Percentiles rank a stretch among this genome's conserved stretches.
These are phyloP conservation scores for Amblyteles armatorius DNA, from an alignment of 2,888 invertebrate genomes.

Conservation along the genomic window DNA sequence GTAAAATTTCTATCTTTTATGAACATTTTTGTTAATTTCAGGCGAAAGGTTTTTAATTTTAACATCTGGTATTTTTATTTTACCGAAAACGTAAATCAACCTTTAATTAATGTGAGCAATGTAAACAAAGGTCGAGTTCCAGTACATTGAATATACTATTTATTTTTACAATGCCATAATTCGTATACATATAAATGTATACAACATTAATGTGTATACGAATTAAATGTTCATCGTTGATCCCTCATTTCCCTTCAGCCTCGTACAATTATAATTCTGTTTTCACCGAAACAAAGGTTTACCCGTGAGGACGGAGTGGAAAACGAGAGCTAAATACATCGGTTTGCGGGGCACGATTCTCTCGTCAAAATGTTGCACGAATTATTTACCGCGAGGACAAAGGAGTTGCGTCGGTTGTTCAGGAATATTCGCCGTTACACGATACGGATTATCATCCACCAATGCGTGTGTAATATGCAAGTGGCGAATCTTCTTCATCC, in stretches of 20 bases:
- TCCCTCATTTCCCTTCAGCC: neutral
- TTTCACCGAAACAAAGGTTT: neutral
- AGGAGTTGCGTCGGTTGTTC: neutral
- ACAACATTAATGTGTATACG: too few relatives aligned
- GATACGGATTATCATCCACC: neutral
- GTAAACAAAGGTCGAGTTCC: too few relatives aligned
- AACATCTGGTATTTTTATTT: too few relatives aligned
- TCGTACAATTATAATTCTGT: neutral
- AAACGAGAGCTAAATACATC: constrained; percentile 12
- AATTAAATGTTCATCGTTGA: neutral
- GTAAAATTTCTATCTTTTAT: too few relatives aligned
- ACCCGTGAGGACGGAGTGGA: neutral
- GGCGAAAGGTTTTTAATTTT: too few relatives aligned
- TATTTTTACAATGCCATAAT: too few relatives aligned
- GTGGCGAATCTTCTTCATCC: constrained; percentile 79
- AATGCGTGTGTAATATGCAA: constrained; percentile 71
- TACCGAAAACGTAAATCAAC: too few relatives aligned
- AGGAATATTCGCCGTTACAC: neutral
- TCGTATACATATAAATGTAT: too few relatives aligned
- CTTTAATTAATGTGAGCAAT: too few relatives aligned
- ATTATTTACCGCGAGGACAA: constrained; percentile 41
- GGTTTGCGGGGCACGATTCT: neutral
- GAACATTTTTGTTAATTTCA: too few relatives aligned
- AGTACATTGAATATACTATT: too few relatives aligned
- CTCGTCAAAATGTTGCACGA: constrained; percentile 51